A percentile compares a stretch with the other conserved stretches of the same genome.
These are phyloP conservation scores for Sylvia borin DNA, from an alignment of 2,797 vertebrate species.

Conservation along the genomic window DNA sequence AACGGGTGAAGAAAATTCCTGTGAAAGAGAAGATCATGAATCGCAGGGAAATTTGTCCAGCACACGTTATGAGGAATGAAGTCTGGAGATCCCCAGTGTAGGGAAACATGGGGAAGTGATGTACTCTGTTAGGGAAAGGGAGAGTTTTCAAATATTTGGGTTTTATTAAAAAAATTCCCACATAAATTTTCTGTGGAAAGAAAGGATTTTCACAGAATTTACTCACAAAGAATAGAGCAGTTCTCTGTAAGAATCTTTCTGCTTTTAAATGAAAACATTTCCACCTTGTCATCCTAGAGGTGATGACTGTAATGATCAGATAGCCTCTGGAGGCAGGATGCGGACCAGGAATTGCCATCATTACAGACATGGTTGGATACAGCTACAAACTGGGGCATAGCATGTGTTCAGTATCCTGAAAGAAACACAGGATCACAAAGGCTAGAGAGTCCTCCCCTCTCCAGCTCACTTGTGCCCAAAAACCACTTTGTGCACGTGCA, in stretches of 20 bases:
- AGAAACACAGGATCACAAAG: background rate
- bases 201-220: background rate
- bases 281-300: background rate
- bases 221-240: background rate
- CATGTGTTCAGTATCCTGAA: background rate
- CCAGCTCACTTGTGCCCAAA: background rate
- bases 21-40: background rate
- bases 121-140: background rate
- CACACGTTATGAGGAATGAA: background rate
- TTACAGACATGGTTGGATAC: background rate
- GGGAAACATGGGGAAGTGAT: rapidly evolving
- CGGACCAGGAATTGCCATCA: background rate
- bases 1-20: background rate
- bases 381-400: background rate
- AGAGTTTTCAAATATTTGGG: background rate
- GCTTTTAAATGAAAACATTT: background rate
- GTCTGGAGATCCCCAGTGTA: background rate
- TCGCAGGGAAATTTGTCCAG: background rate
- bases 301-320: background rate
- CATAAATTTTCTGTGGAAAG: background rate
- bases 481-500: background rate
- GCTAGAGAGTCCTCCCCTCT: background rate
- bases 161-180: background rate
- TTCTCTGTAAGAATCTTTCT: background rate
- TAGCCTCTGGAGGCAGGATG: background rate